phyloP scores from a whole-genome alignment of 2,888 invertebrate genomes.

The Proisotoma minuta region DNA sequence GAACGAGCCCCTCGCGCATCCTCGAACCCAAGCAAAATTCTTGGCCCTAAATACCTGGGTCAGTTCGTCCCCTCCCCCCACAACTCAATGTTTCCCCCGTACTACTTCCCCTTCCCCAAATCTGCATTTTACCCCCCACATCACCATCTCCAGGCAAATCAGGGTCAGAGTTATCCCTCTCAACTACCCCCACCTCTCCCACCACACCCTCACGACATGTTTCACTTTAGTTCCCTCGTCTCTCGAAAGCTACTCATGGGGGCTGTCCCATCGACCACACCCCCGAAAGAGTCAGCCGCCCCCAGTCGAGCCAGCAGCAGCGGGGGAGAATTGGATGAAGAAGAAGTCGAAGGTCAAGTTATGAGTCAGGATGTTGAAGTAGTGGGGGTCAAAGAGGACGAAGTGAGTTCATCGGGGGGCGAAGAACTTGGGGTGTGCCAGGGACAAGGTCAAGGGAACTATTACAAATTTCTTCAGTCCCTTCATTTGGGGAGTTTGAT shows the following conservation, averaged over 20 bases:
- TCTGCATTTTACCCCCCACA: constrained; percentile 48
- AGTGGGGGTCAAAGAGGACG: constrained; percentile 75
- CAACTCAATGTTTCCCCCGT: constrained; percentile 30
- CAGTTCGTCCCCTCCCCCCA: constrained; percentile 19
- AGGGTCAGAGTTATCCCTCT: constrained; percentile 4
- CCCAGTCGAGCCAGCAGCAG: not conserved
- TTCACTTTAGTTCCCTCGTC: not conserved
- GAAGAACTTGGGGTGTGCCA: constrained; percentile 50
- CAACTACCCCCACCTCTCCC: constrained; percentile 3
- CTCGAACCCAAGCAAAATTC: constrained; percentile 30
- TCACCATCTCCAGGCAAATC: constrained; percentile 12
- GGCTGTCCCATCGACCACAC: no score
- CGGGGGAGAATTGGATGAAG: not conserved
- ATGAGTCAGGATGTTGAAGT: constrained; percentile 49
- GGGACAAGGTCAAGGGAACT: constrained; percentile 20
- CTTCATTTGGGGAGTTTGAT: constrained; percentile 56
- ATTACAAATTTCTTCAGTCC: constrained; percentile 35
- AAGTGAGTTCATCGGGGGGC: constrained; percentile 71
- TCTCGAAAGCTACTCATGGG: not conserved
- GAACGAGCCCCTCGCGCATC: constrained; percentile 72
- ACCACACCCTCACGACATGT: not conserved
- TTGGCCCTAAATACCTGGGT: constrained; percentile 42
- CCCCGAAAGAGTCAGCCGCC: not conserved
- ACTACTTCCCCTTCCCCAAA: constrained; percentile 41
- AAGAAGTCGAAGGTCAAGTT: not conserved